Percentiles rank a stretch among this genome's conserved stretches.
These are phyloP conservation scores for Ostrea edulis DNA, from an alignment of 1,140 invertebrate genomes.

Conservation along the genomic window DNA sequence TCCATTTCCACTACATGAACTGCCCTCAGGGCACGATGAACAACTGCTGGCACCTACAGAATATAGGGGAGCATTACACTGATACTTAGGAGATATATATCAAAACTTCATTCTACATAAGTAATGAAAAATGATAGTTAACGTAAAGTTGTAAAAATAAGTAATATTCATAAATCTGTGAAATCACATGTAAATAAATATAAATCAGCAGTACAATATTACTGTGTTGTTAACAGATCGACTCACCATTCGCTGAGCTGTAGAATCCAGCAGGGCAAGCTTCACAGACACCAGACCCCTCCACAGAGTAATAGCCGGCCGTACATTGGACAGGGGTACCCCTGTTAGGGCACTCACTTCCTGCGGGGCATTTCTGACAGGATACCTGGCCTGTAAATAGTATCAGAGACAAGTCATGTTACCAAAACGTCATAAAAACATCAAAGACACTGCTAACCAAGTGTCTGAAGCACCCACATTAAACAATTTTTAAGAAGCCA, in stretches of 20 bases:
- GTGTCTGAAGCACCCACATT: too few relatives aligned
- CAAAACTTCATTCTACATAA: not conserved
- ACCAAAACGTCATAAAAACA: too few relatives aligned
- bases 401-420: not conserved
- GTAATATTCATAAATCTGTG: too few relatives aligned
- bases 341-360: constrained; percentile 67
- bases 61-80: not conserved
- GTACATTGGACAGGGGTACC: constrained; percentile 61
- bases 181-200: too few relatives aligned
- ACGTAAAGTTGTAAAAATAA: too few relatives aligned
- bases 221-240: too few relatives aligned
- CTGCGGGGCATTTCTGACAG: constrained; percentile 69
- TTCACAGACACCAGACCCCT: constrained; percentile 60
- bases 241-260: constrained; percentile 58
- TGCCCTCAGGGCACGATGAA: constrained; percentile 60
- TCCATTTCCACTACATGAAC: constrained; percentile 57
- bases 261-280: constrained; percentile 65
- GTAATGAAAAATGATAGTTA: not conserved
- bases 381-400: constrained; percentile 58
- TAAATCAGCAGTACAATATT: too few relatives aligned
- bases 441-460: too few relatives aligned
- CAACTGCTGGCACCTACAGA: constrained; percentile 61
- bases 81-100: not conserved
- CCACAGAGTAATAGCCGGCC: constrained; percentile 62
- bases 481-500: too few relatives aligned